These are phyloP conservation scores for Pachypsylla venusta DNA, from an alignment of 1,140 invertebrate genomes.

Conservation along the genomic window DNA sequence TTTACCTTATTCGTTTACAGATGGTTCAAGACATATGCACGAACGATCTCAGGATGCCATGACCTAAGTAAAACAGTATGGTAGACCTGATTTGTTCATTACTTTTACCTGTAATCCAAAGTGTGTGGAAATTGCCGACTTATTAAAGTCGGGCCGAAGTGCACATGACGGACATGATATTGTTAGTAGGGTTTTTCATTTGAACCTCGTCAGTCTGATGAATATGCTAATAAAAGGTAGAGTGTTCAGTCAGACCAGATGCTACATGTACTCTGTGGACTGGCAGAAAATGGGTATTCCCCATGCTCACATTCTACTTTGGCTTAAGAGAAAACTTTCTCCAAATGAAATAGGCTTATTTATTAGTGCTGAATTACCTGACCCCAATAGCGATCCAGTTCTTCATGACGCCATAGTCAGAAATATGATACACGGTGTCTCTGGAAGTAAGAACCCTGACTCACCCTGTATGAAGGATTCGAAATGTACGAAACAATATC, in stretches of 20 bases:
- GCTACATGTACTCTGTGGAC: slow-evolving; percentile 30
- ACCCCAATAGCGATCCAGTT: slow-evolving; percentile 29
- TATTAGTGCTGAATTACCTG: slow-evolving; percentile 38
- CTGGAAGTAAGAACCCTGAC: slow-evolving; percentile 31
- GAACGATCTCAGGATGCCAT: slow-evolving; percentile 36
- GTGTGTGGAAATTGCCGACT: slow-evolving; percentile 31
- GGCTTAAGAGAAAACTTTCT: slow-evolving; percentile 28
- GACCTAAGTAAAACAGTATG: slow-evolving; percentile 33
- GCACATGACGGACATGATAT: slow-evolving; percentile 20
- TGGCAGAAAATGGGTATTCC: slow-evolving; percentile 35
- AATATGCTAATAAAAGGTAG: slow-evolving; percentile 14
- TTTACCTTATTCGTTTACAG: slow-evolving; percentile 31
- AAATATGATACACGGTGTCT: slow-evolving; percentile 40
- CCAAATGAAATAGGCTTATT: slow-evolving; percentile 31
- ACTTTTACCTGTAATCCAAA: slow-evolving; percentile 35
- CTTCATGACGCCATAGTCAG: slow-evolving; percentile 30
- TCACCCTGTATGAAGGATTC: slow-evolving; percentile 35
- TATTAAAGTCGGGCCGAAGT: slow-evolving; percentile 23
- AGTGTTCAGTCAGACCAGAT: slow-evolving; percentile 23
- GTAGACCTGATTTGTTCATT: slow-evolving; percentile 32
- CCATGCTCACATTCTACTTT: slow-evolving; percentile 21
- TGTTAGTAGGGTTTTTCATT: slow-evolving; percentile 17
- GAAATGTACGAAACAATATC: slow-evolving; percentile 33
- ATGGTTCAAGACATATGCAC: slow-evolving; percentile 33
- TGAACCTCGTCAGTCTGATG: slow-evolving; percentile 17